Conservation (phyloP, 1,140 invertebrate species). For the Drosophila carrolli region DNA sequence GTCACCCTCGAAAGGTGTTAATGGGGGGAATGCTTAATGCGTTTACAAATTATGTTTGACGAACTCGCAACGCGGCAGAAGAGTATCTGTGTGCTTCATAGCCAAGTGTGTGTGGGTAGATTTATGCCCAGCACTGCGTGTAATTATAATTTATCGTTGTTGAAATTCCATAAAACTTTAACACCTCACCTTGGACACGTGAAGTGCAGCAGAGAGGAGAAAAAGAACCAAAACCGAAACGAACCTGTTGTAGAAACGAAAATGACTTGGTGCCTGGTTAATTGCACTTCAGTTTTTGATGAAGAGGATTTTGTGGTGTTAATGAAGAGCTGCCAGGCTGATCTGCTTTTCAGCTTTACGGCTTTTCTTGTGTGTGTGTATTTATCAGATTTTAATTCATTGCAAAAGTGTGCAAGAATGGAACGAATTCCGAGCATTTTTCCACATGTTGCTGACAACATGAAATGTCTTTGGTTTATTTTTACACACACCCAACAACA, state of each 20-base stretch:
- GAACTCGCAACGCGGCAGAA: constrained; percentile 38
- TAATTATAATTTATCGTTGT: constrained; percentile 75
- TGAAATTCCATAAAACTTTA: constrained; percentile 73
- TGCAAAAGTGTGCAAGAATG: constrained; percentile 43
- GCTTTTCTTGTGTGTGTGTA: constrained; percentile 6
- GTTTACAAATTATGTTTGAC: constrained; percentile 68
- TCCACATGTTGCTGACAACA: constrained; percentile 50
- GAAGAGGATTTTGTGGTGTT: constrained; percentile 51
- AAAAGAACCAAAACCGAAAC: constrained; percentile 2
- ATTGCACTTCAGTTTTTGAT: constrained; percentile 65
- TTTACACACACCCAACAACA: constrained; percentile 46
- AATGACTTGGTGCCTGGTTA: constrained; percentile 38
- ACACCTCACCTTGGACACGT: constrained; percentile 58
- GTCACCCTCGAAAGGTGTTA: constrained; percentile 57
- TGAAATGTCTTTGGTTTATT: constrained; percentile 64
- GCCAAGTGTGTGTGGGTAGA: constrained; percentile 28
- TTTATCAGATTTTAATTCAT: constrained; percentile 34
- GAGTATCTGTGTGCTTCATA: constrained; percentile 18
- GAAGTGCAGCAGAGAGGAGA: constrained; percentile 36
- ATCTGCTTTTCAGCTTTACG: constrained; percentile 29
- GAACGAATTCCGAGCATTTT: constrained; percentile 49
- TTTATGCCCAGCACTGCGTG: constrained; percentile 57
- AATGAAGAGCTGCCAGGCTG: constrained; percentile 18
- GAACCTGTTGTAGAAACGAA: constrained; percentile 38
- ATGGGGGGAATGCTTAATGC: constrained; percentile 55